Evolutionary conservation across 2,113 vertebrate species (phyloP).

Genomic region (Lonchura striata): DNA sequence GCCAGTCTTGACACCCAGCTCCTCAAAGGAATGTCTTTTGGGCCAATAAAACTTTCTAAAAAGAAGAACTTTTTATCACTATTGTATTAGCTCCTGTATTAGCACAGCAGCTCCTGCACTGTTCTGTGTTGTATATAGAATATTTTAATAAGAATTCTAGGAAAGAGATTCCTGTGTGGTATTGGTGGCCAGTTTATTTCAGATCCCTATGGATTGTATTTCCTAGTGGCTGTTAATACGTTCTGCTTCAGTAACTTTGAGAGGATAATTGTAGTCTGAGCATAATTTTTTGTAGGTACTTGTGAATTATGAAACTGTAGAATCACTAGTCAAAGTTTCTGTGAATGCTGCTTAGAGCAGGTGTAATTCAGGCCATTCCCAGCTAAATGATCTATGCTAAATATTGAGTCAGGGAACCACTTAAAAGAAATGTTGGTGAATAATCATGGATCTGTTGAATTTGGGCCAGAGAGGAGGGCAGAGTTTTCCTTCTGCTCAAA

Average conservation of each 20-base stretch:
- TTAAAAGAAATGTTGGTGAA: background rate
- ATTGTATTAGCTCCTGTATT: background rate
- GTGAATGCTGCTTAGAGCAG: background rate
- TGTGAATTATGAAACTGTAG: background rate
- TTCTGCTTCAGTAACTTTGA: background rate
- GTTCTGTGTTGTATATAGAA: background rate
- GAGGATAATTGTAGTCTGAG: background rate
- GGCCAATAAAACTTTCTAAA: background rate
- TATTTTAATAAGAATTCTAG: background rate
- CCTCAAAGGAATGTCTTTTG: background rate
- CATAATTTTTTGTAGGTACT: background rate
- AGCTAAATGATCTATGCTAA: background rate
- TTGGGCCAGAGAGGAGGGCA: background rate
- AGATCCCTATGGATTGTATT: background rate
- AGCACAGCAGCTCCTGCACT: background rate
- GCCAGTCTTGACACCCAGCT: background rate
- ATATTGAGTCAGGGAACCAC: background rate
- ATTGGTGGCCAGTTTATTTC: background rate
- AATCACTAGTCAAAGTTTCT: background rate
- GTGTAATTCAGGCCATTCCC: background rate
- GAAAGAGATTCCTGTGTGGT: accelerated
- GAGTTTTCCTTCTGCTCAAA: background rate
- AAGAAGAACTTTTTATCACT: background rate
- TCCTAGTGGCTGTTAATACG: background rate
- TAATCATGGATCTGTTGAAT: background rate